Conservation (phyloP, 2,113 vertebrate species). For the Gopherus evgoodei region DNA sequence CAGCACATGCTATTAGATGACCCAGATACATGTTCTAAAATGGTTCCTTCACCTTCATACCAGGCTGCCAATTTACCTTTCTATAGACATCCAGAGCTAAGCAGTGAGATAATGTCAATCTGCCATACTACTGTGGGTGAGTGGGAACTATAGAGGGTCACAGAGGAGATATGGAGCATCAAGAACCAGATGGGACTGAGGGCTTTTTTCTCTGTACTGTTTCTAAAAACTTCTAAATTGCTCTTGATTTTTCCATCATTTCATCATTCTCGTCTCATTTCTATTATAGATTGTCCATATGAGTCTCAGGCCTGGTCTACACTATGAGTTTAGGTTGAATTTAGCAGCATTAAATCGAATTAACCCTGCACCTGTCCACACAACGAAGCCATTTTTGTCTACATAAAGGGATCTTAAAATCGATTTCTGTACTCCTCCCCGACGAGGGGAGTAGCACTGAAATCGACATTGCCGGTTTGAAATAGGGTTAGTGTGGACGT, state of each 20-base stretch:
- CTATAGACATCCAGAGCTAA: not conserved
- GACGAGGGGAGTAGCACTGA: too few relatives aligned
- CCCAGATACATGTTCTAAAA: not conserved
- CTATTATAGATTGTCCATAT: not conserved
- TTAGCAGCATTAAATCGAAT: too few relatives aligned
- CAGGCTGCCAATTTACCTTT: not conserved
- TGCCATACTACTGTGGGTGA: rapidly evolving
- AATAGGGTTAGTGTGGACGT: too few relatives aligned
- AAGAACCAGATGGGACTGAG: not conserved
- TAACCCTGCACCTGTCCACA: too few relatives aligned
- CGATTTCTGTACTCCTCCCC: too few relatives aligned
- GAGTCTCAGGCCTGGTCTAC: not conserved
- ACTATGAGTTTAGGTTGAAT: too few relatives aligned
- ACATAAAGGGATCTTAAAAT: too few relatives aligned
- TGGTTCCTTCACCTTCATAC: not conserved
- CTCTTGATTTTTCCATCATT: not conserved
- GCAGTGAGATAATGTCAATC: not conserved
- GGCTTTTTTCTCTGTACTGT: not conserved
- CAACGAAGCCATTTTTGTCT: too few relatives aligned
- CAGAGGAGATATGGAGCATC: not conserved
- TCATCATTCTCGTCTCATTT: not conserved
- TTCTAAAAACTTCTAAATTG: slow-evolving; percentile 23
- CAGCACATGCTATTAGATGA: slow-evolving; percentile 5
- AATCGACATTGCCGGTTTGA: too few relatives aligned
- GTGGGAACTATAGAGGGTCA: not conserved